phyloP scores from a whole-genome alignment of 2,888 invertebrate genomes.

The Agrochola lychnidis region DNA sequence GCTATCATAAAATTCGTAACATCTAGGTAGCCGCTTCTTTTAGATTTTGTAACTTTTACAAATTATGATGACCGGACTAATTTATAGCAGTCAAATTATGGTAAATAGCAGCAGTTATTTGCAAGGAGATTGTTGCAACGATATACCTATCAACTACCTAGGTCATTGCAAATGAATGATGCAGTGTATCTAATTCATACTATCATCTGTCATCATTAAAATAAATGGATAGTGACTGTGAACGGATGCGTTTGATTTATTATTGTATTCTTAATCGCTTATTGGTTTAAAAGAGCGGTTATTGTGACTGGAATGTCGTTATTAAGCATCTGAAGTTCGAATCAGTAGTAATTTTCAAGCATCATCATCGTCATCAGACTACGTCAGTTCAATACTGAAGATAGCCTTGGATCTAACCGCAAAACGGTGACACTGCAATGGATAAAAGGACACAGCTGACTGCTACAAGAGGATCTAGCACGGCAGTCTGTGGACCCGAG shows the following conservation, averaged over 20 bases:
- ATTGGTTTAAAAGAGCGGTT: constrained; percentile 20
- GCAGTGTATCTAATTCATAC: constrained; percentile 27
- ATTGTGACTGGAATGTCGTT: not conserved
- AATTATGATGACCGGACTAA: constrained; percentile 41
- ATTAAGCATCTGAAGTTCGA: not conserved
- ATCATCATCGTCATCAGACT: not conserved
- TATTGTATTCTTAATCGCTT: constrained; percentile 28
- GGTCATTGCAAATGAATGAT: constrained; percentile 54
- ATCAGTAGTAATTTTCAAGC: not conserved
- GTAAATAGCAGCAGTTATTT: constrained; percentile 17
- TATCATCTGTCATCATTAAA: constrained; percentile 47
- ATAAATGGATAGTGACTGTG: constrained; percentile 35
- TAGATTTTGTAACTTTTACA: constrained; percentile 38
- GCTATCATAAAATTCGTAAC: not conserved
- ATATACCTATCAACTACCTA: constrained; percentile 28
- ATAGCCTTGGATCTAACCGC: no score
- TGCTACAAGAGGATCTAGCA: no score
- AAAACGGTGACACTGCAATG: no score
- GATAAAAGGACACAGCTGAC: no score
- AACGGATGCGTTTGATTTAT: constrained; percentile 48
- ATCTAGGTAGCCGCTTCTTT: not conserved
- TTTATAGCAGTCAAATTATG: constrained; percentile 31
- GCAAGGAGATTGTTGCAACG: constrained; percentile 24
- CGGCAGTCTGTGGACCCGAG: no score
- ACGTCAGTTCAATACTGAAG: no score